Evolutionary conservation across 2,888 invertebrate genomes (phyloP).

Genomic region (Nudaria mundana): DNA sequence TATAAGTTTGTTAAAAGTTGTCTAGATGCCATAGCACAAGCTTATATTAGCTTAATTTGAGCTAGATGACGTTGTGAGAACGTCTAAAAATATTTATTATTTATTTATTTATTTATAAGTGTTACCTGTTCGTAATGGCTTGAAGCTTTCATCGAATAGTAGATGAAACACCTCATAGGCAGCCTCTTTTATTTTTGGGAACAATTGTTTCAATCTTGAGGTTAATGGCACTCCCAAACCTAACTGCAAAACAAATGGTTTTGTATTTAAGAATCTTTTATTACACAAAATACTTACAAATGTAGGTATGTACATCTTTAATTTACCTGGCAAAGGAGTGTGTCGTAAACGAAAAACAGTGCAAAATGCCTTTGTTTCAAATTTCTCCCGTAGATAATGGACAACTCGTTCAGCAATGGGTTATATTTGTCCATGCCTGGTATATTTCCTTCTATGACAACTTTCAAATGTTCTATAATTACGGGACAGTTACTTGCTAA

Average conservation of each 20-base stretch:
- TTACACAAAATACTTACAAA: too few species aligned
- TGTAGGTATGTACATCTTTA: too few species aligned
- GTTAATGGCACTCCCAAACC: conserved; percentile 35
- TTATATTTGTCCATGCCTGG: conserved; percentile 21
- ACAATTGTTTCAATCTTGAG: conserved; percentile 16
- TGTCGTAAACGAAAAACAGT: conserved; percentile 29
- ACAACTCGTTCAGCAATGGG: conserved; percentile 20
- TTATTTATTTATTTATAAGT: too few species aligned
- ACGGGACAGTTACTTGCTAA: conserved; percentile 38
- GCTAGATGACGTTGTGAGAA: too few species aligned
- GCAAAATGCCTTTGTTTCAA: conserved; percentile 12
- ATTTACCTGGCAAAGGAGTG: conserved; percentile 39
- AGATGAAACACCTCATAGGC: conserved; percentile 32
- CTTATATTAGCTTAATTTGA: too few species aligned
- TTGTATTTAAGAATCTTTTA: too few species aligned
- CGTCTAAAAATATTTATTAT: too few species aligned
- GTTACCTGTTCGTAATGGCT: conserved; percentile 32
- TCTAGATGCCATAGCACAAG: too few species aligned
- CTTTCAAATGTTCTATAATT: conserved; percentile 8
- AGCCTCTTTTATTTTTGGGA: conserved; percentile 27
- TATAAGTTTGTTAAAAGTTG: too few species aligned
- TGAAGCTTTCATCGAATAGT: conserved; percentile 16
- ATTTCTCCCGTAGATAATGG: conserved; percentile 16
- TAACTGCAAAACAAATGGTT: conserved; percentile 19
- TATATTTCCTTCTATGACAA: too few species aligned